Evolutionary conservation across 2,888 invertebrate genomes (phyloP), one percentile per base, ranked within the genome.

Genomic region (Smittia aterrima): DNA sequence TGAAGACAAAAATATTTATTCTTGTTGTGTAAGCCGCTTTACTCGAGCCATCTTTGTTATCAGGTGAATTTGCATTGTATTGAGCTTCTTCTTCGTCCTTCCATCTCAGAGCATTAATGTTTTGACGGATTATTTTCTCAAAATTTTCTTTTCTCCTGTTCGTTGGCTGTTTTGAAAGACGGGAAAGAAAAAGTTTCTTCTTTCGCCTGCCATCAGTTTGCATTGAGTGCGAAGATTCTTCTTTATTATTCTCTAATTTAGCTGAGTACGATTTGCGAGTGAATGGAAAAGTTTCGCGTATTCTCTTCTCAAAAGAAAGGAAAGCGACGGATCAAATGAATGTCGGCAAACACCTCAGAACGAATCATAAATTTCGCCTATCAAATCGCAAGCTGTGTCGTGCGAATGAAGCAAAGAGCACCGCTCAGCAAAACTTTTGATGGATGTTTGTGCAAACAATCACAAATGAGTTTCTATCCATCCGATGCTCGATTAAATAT

Each of bases 401-500:
- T 47, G 47, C 3, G 58, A 58, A 20, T 20, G 22, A 20, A 18
- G 58, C 6, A 22, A 3, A 22, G 18, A 58, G 18, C 9, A 58
- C 13, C 11, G 4, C 3, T 18, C 32, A 58, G 22, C 9, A 22
- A 58, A 58, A 20, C 22, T 58, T 47, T 67, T 67, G 67, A 67
- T 67, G 24, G 67, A 67, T 67, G 67, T 67, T 47, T 67, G 20
- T 24, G 41, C 67, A 67, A 67, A 67, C 67, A 67, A 67, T 67
- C 47, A 38, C 18, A 22, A 67, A 67, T 47, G 67, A 67, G 41
- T 67, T 67, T 67, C 25, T n/a, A 38, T 67, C 13, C 24, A 7
- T 47, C 22, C 40, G 13, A 32, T 18, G 62, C 4, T 13, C 62
- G 20, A 32, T 32, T 32, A 32, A 32, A 32, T 32, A 32, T 62